Evolutionary conservation across 2,797 vertebrate genomes (phyloP).

Genomic region (Falco cherrug): DNA sequence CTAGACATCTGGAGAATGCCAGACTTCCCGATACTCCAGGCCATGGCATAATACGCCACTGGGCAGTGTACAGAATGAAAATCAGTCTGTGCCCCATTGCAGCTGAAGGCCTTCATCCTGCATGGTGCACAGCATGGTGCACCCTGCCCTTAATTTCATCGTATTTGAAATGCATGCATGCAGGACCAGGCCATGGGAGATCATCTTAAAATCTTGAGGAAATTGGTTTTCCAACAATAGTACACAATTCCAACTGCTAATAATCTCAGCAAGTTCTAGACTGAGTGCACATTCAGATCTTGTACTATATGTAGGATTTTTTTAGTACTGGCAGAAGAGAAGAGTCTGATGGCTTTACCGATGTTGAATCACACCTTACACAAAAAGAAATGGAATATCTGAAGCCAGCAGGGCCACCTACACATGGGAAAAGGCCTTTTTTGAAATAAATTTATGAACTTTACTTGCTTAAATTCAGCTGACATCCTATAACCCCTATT

Average conservation of each 20-base stretch:
- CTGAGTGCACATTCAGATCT: neutral
- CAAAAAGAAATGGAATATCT: neutral
- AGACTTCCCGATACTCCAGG: neutral
- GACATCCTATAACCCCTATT: neutral
- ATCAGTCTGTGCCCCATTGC: neutral
- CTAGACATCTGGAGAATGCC: neutral
- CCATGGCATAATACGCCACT: neutral
- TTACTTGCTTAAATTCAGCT: neutral
- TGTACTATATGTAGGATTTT: neutral
- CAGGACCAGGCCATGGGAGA: neutral
- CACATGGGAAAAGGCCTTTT: neutral
- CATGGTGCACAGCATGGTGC: neutral
- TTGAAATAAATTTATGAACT: neutral
- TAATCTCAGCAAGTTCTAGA: neutral
- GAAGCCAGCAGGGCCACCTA: neutral
- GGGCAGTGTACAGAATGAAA: neutral
- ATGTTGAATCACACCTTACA: constrained; percentile 8
- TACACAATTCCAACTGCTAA: neutral
- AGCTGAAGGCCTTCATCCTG: neutral
- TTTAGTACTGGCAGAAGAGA: neutral
- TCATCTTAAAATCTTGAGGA: neutral
- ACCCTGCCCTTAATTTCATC: neutral
- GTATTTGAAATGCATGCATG: neutral
- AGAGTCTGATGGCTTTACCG: neutral
- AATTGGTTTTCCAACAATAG: constrained; percentile 12